Evolutionary conservation across 2,113 vertebrate genomes (phyloP).

Genomic region (Porphyrio hochstetteri): DNA sequence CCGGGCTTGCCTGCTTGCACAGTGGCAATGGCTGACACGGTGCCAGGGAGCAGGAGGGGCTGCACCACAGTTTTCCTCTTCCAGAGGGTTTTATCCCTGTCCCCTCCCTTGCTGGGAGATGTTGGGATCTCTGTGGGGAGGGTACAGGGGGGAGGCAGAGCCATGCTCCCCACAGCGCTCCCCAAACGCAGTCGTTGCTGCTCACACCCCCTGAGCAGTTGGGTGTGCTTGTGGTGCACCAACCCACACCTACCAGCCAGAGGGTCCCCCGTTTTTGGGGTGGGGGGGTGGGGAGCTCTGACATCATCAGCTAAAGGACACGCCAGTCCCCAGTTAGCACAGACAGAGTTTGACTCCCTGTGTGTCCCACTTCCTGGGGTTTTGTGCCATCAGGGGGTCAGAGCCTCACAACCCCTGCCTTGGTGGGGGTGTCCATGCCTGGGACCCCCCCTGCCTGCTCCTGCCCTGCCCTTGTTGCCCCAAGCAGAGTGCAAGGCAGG

Average conservation of each 20-base stretch:
- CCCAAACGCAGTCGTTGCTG: rapidly evolving
- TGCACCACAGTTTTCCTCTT: neutral
- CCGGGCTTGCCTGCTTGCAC: neutral
- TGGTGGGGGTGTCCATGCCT: rapidly evolving
- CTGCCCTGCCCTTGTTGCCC: neutral
- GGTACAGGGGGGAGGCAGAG: neutral
- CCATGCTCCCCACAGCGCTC: rapidly evolving
- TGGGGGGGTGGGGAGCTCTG: rapidly evolving
- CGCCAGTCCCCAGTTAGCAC: rapidly evolving
- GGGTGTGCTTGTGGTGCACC: rapidly evolving
- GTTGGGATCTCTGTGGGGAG: neutral
- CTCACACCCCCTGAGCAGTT: rapidly evolving
- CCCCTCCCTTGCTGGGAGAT: neutral
- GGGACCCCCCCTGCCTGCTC: neutral
- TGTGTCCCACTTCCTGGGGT: rapidly evolving
- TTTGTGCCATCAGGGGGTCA: neutral
- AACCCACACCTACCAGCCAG: too few species aligned
- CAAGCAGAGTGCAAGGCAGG: rapidly evolving
- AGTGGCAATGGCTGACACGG: neutral
- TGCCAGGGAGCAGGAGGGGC: constrained; percentile 77
- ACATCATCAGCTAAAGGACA: neutral
- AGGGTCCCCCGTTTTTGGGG: neutral
- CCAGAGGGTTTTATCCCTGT: neutral
- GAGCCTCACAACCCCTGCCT: neutral
- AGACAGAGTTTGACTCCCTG: rapidly evolving